Base-by-base conservation (phyloP, 1,140 invertebrate species). In the Drosophila pachea region DNA sequence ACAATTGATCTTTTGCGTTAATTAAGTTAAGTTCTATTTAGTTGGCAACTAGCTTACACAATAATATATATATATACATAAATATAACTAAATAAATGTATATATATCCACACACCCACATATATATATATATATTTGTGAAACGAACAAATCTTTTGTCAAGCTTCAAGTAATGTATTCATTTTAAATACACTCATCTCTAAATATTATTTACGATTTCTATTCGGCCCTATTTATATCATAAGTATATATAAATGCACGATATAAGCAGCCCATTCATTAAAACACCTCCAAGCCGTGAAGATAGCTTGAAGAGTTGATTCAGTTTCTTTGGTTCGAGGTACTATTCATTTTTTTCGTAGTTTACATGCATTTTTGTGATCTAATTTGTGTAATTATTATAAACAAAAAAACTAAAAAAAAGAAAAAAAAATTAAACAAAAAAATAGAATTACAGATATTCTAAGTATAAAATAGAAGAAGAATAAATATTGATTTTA, bases 361-460 rank as follows among this genome's bases (percentile, higher is more conserved):
- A 86, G 81, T 86, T 86, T 86, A 86, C 67, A 78, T 86, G 81
- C 82, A 86, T 86, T 86, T 86, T 86, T 86, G 81, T 86, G 81
- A 86, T 86, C 74, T 86, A 86, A 84, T 86, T 86, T 86, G 74
- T 86, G 82, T 86, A 86, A 86, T 73, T 86, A 86, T 81, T 74
- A 69, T 86, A 86, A 86, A 86, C 43, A 55, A 47, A 47, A 47
- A 84, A 81, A 84, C 50, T 55, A 22, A 22, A 22, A 22, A 22
- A 22, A 22, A 22, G 3, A 22, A 22, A 22, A 22, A 22, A 22
- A 22, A 22, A 76, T 64, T 14, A 73, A 74, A 67, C 58, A 60
- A 14, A 62, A 67, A 69, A 61, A 47, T 36, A 69, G 63, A 74
- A 49, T 69, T 33, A 48, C 6, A 76, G 73, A 84, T 65, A 61